A percentile compares a stretch with the other conserved stretches of the same genome.
Evolutionary conservation across 2,797 vertebrate genomes (phyloP).

Genomic region (Leptodactylus fallax): DNA sequence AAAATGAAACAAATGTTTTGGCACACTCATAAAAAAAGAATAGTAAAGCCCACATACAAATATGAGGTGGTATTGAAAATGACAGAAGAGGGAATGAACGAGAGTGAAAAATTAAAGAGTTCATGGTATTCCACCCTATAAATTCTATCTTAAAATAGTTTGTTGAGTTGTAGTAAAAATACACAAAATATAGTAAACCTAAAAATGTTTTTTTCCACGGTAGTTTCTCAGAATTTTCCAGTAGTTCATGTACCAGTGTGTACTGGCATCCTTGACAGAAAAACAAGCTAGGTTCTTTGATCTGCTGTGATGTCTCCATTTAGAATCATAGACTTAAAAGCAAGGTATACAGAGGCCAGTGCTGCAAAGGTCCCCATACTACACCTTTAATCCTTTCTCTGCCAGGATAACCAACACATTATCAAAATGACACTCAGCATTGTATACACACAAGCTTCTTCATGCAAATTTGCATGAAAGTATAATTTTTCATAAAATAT

Average conservation of each 20-base stretch:
- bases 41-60: not conserved
- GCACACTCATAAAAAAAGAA: not conserved
- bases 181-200: not conserved
- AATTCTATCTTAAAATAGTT: conserved; percentile 18
- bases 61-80: conserved; percentile 17
- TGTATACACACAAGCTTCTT: not conserved
- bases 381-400: not conserved
- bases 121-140: not conserved
- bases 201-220: not conserved
- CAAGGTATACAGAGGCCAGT: not conserved
- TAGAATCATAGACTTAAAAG: not conserved
- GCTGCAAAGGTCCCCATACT: not conserved
- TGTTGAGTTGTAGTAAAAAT: too few species aligned
- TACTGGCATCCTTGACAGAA: not conserved
- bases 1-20: not conserved
- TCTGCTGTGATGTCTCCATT: not conserved
- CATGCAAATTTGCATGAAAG: too few species aligned
- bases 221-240: not conserved
- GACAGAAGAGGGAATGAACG: conserved; percentile 6
- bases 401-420: not conserved
- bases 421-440: not conserved
- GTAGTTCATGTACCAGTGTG: not conserved
- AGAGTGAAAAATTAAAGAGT: conserved; percentile 5
- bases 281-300: not conserved
- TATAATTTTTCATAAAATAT: too few species aligned